Conservation (phyloP, 2,888 invertebrate genomes). For the Tetramorium bicarinatum region DNA sequence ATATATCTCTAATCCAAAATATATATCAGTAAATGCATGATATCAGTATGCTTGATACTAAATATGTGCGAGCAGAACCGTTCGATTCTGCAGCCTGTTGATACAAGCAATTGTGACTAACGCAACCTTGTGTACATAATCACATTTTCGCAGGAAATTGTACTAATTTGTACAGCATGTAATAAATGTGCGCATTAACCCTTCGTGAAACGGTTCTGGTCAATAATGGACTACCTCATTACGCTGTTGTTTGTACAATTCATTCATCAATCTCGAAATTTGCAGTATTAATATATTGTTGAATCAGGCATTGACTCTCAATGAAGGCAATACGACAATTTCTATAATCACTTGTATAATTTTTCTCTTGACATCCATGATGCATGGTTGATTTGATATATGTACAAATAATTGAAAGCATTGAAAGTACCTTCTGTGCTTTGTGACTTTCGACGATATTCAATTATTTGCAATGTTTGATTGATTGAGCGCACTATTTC, state of each 20-base stretch:
- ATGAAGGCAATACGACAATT: conserved; percentile 55
- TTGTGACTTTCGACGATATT: conserved; percentile 57
- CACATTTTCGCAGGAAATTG: conserved; percentile 66
- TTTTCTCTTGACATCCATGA: conserved; percentile 71
- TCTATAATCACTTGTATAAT: conserved; percentile 63
- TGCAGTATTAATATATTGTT: conserved; percentile 61
- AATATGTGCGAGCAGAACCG: conserved; percentile 57
- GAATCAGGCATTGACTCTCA: conserved; percentile 62
- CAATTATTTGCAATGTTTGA: conserved; percentile 69
- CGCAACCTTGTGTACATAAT: conserved; percentile 68
- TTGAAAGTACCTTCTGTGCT: conserved; percentile 61
- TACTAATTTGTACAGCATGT: conserved; percentile 74
- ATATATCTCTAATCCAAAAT: conserved; percentile 68
- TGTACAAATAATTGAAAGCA: conserved; percentile 70
- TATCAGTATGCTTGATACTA: conserved; percentile 76
- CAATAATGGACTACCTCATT: conserved; percentile 67
- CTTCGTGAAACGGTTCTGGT: conserved; percentile 72
- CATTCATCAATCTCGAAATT: conserved; percentile 69
- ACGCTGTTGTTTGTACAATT: conserved; percentile 68
- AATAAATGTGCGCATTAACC: conserved; percentile 72
- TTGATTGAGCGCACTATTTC: conserved; percentile 69
- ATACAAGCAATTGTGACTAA: conserved; percentile 60
- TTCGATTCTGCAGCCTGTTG: conserved; percentile 67
- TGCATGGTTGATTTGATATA: conserved; percentile 76
- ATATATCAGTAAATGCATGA: conserved; percentile 79